Base-by-base conservation (phyloP, 2,113 vertebrate genomes). In the Oryzias javanicus region DNA sequence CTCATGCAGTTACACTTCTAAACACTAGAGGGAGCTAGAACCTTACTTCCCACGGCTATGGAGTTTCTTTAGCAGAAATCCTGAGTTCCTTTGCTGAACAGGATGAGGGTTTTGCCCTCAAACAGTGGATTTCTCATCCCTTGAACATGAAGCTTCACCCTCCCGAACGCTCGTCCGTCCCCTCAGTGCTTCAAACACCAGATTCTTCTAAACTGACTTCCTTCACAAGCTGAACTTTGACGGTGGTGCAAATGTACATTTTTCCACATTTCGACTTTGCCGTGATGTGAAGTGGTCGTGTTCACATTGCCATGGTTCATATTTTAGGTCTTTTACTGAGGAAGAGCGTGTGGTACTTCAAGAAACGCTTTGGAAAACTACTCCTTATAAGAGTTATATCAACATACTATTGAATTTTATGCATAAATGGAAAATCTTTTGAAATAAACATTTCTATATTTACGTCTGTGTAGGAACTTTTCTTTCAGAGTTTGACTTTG, bases 391-490 rank as follows among this genome's bases (percentile, higher is more conserved):
- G 56, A 77, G 67, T 64, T 88, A 80, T 89, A 86, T 86, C 69
- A 20, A 55, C 74, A 83, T 86, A 86, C 81, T 82, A 83, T 73
- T 73, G 74, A 78, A 81, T 84, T 88, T 88, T 86, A 87, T 82
- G 60, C 85, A 82, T 83, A 79, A 72, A 80, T 80, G 78, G 78
- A 67, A 79, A 84, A 84, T 88, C 80, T 83, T 88, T 89, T 90
- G 81, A 90, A 90, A 90, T 90, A 89, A 90, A 90, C 80, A 88
- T 90, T 89, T 90, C 81, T 89, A 89, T 87, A 84, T 76, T 42
- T 70, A 81, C 67, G 44, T 60, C 50, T 57, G 67, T 49, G 62
- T 29, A 63, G 64, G 35, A 48, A 64, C 29, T 77, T 49, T 66
- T 64, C 73, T 17, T 44, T 44, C 4, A 15, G 12, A 14, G 3